Conservation (phyloP, 2,113 vertebrate genomes). For the Andinoacara biseriatus region DNA sequence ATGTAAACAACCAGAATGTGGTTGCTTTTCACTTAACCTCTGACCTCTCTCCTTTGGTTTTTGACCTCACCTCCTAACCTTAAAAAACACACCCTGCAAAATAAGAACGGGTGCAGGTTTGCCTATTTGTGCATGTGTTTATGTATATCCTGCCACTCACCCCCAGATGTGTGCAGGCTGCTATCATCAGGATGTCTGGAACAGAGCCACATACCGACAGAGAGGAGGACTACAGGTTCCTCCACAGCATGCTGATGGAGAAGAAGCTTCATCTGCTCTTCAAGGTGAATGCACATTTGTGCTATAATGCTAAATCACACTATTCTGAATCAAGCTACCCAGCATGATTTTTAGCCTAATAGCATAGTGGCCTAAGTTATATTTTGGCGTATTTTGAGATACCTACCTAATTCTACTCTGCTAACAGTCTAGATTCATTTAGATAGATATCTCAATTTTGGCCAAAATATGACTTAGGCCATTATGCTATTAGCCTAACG, state of each 20-base stretch:
- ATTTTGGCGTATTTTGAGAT: too few species aligned
- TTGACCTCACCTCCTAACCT: neutral
- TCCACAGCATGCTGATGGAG: slow-evolving; percentile 78
- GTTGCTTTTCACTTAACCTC: neutral
- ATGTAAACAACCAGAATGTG: neutral
- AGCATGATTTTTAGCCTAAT: too few species aligned
- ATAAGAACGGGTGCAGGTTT: slow-evolving; percentile 20
- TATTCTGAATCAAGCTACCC: too few species aligned
- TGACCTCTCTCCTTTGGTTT: neutral
- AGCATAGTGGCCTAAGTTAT: too few species aligned
- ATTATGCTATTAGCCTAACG: too few species aligned
- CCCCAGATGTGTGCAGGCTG: slow-evolving; percentile 55
- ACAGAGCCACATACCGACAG: slow-evolving; percentile 62
- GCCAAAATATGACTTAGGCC: too few species aligned
- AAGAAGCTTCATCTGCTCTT: slow-evolving; percentile 79
- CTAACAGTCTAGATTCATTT: too few species aligned
- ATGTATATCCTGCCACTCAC: neutral
- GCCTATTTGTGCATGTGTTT: neutral
- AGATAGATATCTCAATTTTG: too few species aligned
- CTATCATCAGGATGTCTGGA: slow-evolving; percentile 62
- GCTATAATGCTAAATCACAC: too few species aligned
- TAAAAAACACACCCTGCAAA: slow-evolving; percentile 9
- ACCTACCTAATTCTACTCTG: too few species aligned
- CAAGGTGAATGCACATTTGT: slow-evolving; percentile 53
- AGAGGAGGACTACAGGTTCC: slow-evolving; percentile 79